These are phyloP conservation scores for Pardosa pseudoannulata DNA, from an alignment of 2,888 invertebrate species.

Conservation along the genomic window DNA sequence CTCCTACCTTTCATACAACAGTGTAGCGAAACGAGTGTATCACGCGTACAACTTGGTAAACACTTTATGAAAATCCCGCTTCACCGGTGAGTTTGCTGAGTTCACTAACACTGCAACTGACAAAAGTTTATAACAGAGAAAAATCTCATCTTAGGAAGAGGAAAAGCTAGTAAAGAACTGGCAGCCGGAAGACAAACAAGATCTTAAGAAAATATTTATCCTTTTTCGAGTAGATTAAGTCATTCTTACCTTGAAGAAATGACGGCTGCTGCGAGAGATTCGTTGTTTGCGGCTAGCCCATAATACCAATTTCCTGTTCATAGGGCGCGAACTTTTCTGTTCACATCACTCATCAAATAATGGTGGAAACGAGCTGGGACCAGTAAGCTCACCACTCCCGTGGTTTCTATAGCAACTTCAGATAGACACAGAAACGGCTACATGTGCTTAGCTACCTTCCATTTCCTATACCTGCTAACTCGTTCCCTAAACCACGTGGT, in stretches of 20 bases:
- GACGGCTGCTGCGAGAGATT: constrained; percentile 17
- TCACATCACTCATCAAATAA: constrained; percentile 68
- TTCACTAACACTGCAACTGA: too few species aligned
- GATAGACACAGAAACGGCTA: constrained; percentile 66
- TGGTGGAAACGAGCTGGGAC: constrained; percentile 23
- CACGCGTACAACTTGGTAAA: too few species aligned
- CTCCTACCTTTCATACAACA: too few species aligned
- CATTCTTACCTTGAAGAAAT: constrained; percentile 34
- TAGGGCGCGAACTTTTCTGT: constrained; percentile 44
- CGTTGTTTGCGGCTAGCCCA: constrained; percentile 49
- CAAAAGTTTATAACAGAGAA: too few species aligned
- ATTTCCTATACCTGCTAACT: constrained; percentile 68
- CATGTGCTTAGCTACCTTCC: constrained; percentile 62
- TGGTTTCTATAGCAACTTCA: constrained; percentile 59
- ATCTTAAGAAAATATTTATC: too few species aligned
- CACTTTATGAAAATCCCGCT: too few species aligned
- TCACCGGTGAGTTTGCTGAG: too few species aligned
- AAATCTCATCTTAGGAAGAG: too few species aligned
- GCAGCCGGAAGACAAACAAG: too few species aligned
- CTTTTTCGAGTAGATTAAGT: neutral
- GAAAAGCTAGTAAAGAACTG: too few species aligned
- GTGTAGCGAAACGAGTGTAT: too few species aligned
- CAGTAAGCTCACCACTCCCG: constrained; percentile 61
- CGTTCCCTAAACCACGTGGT: constrained; percentile 57
- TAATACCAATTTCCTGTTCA: constrained; percentile 34